phyloP scores from a whole-genome alignment of 92 coral and sea anemone species.

The Diadumene lineata region DNA sequence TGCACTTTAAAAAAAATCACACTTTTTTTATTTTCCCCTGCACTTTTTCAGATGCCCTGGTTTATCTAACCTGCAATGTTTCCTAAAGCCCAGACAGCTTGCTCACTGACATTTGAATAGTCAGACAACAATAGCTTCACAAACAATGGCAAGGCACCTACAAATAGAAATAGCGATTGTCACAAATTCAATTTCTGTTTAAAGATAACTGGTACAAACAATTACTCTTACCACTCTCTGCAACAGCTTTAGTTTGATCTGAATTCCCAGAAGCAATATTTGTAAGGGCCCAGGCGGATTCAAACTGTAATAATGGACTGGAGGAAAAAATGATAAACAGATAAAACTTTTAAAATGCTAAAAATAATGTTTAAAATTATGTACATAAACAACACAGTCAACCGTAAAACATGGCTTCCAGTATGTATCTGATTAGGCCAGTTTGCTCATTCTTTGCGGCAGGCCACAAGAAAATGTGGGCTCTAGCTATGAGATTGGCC shows the following conservation, averaged over 20 bases:
- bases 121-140: constrained; percentile 74
- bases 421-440: too few species aligned
- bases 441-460: too few species aligned
- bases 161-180: too few species aligned
- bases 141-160: constrained; percentile 77
- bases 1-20: too few species aligned
- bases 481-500: too few species aligned
- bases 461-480: too few species aligned
- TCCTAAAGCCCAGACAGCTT: constrained; percentile 98
- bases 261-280: constrained; percentile 96
- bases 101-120: constrained; percentile 81
- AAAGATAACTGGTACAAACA: background rate
- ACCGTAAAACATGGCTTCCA: too few species aligned
- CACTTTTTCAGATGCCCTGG: too few species aligned
- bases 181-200: too few species aligned
- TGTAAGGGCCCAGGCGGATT: constrained; percentile 98
- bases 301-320: constrained; percentile 91
- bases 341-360: background rate
- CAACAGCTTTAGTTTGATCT: constrained; percentile 90
- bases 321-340: constrained; percentile 1
- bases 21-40: too few species aligned
- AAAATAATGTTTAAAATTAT: too few species aligned
- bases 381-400: too few species aligned
- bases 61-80: constrained; percentile 92
- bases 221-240: constrained; percentile 62